Base-by-base conservation (phyloP, 2,113 vertebrate genomes). In the Leptosomus discolor region DNA sequence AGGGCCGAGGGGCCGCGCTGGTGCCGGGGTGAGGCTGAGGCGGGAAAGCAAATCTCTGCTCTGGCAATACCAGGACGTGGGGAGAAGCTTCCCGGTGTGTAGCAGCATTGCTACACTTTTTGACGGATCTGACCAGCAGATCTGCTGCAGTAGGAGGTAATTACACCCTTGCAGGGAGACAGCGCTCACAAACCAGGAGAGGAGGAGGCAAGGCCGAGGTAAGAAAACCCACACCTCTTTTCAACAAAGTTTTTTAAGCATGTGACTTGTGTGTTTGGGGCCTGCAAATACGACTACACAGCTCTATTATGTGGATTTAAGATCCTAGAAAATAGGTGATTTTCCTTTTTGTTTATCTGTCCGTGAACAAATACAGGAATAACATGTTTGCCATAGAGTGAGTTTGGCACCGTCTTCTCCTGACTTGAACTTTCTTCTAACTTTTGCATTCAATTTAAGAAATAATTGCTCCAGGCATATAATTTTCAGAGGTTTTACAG, bases 11-110 rank as follows among this genome's bases (percentile, higher is more conserved):
- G 11, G 26, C 51, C 23, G 41, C 8, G 50, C n/a, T 3, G 0
- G 11, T 6, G 11, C 2, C 4, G 60, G 8, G 24, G 9, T 18
- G 46, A 34, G 29, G 21, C 12, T n/a, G n/a, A n/a, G n/a, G n/a
- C 1, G 0, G 43, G 9, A 58, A 6, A 16, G 34, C 7, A 19
- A 17, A 43, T 8, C 6, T 16, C 39, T 1, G 0, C 23, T 5
- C 15, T 9, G 30, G 51, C 29, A 29, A 1, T 12, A 13, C 5
- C 2, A 4, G 58, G 37, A 6, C 20, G 4, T 37, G 14, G 23
- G 58, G n/a, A 36, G 79, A 63, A 63, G 71, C 36, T 10, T 75
- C 57, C 23, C 69, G 6, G 56, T 1, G 2, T 22, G 37, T 7
- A 32, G 77, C 4, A 54, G 68, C 15, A 1, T 58, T 89, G 86